Base-by-base conservation (phyloP, 2,888 invertebrate genomes). In the Cephalotes varians region DNA sequence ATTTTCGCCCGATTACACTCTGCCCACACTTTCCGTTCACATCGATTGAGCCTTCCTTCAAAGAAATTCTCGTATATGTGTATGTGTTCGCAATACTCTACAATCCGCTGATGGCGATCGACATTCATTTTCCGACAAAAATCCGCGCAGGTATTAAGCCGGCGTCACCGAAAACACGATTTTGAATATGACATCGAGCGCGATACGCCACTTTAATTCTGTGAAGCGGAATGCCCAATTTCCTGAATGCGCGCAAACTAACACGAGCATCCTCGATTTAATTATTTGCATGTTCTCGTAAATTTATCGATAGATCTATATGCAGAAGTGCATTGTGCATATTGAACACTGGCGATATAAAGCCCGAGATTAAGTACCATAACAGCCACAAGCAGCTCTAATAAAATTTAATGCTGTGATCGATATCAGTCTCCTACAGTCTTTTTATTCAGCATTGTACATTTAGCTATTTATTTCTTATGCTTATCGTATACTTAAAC, bases 301-400 rank as follows among this genome's bases (percentile, higher is more conserved):
- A 79, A 79, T 79, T 79, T 79, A 79, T 79, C 44, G 56, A 34
- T 34, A n/a, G 31, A 44, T 69, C 56, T 69, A 71, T 71, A 79
- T 71, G 77, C 71, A 25, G 44, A 79, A 65, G 44, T 44, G 56
- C 71, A 77, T 77, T 71, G 77, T 47, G 34, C 44, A 71, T 56
- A 71, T 79, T 56, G 47, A 79, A 79, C 25, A 31, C 5, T 31
- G 47, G 71, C 7, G 25, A 2, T 34, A 54, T 67, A 71, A 79
- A 79, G 21, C 56, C 37, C 47, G 34, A 79, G 71, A 79, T 79
- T 69, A 79, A 71, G 71, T 71, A 12, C 71, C 44, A 56, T 18
- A 67, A 54, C 67, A 65, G 67, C 21, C 56, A 56, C 34, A 69
- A 77, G 44, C 56, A 69, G 54, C 40, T 34, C 40, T 69, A 56